Percentiles rank a stretch among this genome's conserved stretches.
phyloP scores from a whole-genome alignment of 2,888 invertebrate species.

The Ormyrus labotus region DNA sequence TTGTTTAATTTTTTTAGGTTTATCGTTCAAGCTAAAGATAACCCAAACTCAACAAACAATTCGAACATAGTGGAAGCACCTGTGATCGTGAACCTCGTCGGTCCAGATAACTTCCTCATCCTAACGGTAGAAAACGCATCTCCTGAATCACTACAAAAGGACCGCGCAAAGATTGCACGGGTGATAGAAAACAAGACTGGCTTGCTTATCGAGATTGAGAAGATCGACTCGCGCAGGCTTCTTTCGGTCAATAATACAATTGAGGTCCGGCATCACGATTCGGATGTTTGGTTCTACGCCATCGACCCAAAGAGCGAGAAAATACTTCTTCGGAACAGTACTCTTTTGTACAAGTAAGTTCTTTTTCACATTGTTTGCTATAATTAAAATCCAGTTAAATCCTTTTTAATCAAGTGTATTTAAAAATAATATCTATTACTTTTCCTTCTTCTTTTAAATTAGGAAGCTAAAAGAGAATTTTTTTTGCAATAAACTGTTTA shows the following conservation, averaged over 20 bases:
- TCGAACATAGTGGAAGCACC: conserved; percentile 81
- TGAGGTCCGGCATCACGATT: conserved; percentile 82
- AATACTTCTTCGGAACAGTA: conserved; percentile 85
- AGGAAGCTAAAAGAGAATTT: too few species aligned
- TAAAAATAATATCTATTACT: too few species aligned
- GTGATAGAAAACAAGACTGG: conserved; percentile 85
- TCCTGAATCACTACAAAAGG: conserved; percentile 82
- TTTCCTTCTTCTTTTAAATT: too few species aligned
- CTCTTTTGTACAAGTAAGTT: conserved; percentile 81
- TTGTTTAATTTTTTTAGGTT: conserved; percentile 58
- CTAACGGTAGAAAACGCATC: conserved; percentile 86
- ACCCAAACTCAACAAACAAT: conserved; percentile 81
- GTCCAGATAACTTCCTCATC: conserved; percentile 86
- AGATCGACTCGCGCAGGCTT: conserved; percentile 86
- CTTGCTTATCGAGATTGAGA: conserved; percentile 88
- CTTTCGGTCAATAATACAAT: conserved; percentile 86
- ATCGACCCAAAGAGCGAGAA: conserved; percentile 87
- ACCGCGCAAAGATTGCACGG: conserved; percentile 78
- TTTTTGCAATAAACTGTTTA: too few species aligned
- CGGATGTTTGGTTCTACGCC: conserved; percentile 92
- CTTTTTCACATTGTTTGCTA: not conserved
- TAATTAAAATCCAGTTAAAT: not conserved
- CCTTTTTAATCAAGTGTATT: too few species aligned
- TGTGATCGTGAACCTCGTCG: conserved; percentile 87
- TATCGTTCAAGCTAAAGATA: conserved; percentile 81